Percentiles rank a stretch among this genome's conserved stretches.
Evolutionary conservation across 2,113 vertebrate genomes (phyloP).

Genomic region (Petaurus breviceps): DNA sequence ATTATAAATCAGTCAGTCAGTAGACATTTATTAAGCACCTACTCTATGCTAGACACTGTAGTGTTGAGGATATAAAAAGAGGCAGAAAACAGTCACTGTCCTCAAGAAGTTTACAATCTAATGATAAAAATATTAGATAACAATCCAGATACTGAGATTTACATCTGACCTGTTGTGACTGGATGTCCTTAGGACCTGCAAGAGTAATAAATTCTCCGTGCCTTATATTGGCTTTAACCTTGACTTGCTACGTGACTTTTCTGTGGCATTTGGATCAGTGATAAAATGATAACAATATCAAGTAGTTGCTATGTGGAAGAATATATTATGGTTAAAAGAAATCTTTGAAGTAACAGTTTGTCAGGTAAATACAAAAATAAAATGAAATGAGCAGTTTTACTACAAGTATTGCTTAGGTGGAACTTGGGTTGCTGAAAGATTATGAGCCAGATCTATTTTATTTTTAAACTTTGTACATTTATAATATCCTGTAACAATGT

Average conservation of each 20-base stretch:
- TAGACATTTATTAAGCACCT: not conserved
- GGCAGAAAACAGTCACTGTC: not conserved
- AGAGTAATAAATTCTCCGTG: not conserved
- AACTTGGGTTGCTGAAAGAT: not conserved
- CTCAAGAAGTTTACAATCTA: not conserved
- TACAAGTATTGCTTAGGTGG: constrained; percentile 18
- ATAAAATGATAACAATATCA: not conserved
- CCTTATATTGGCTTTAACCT: constrained; percentile 6
- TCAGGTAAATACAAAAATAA: constrained; percentile 29
- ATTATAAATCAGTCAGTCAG: not conserved
- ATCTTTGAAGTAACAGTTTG: constrained; percentile 59
- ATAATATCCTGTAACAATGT: not conserved
- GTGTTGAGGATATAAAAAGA: not conserved
- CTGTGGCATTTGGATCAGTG: not conserved
- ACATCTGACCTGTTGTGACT: not conserved
- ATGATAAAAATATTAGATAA: constrained; percentile 22
- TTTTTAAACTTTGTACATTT: no score
- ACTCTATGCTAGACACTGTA: no score
- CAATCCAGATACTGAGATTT: not conserved
- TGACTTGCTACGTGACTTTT: not conserved
- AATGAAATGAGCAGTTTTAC: constrained; percentile 21
- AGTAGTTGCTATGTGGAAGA: constrained; percentile 28
- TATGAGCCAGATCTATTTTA: not conserved
- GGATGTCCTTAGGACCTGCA: not conserved
- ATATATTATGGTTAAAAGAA: constrained; percentile 28